A percentile compares a stretch with the other conserved stretches of the same genome.
These are phyloP conservation scores for Macrophya annulata DNA, from an alignment of 2,888 invertebrate species.

Conservation along the genomic window DNA sequence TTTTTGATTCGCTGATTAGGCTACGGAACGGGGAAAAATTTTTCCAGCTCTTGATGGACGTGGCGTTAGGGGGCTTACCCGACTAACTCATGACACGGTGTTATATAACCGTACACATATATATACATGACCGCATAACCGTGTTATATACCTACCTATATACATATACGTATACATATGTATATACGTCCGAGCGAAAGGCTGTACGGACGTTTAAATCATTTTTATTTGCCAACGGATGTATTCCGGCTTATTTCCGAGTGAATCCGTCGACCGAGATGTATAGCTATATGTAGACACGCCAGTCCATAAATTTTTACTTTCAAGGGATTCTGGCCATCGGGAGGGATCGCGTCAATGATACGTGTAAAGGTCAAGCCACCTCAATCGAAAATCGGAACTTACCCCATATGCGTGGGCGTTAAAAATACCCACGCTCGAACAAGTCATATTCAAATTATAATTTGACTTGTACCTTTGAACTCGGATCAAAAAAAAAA, in stretches of 20 bases:
- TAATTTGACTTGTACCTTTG: background rate
- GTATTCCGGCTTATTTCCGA: slow-evolving; percentile 50
- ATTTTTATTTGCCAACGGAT: slow-evolving; percentile 51
- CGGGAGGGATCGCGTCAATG: background rate
- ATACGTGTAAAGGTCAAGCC: slow-evolving; percentile 35
- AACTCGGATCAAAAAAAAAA: background rate
- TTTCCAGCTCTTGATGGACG: slow-evolving; percentile 26
- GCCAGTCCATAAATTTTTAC: slow-evolving; percentile 44
- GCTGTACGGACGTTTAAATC: slow-evolving; percentile 45
- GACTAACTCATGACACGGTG: slow-evolving; percentile 3
- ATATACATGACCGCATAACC: background rate
- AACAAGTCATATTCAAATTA: background rate
- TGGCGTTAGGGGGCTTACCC: background rate
- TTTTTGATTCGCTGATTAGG: slow-evolving; percentile 51
- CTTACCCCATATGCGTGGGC: too few relatives aligned
- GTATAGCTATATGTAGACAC: slow-evolving; percentile 19
- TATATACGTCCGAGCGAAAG: slow-evolving; percentile 31
- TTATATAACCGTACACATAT: background rate
- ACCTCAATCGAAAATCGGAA: background rate
- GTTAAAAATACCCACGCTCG: background rate
- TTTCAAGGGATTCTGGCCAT: slow-evolving; percentile 26
- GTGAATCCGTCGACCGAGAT: slow-evolving; percentile 41
- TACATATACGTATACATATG: too few relatives aligned
- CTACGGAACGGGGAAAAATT: background rate
- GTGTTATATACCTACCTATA: background rate